Conservation (phyloP, 2,797 vertebrate species). For the Selene dorsalis region DNA sequence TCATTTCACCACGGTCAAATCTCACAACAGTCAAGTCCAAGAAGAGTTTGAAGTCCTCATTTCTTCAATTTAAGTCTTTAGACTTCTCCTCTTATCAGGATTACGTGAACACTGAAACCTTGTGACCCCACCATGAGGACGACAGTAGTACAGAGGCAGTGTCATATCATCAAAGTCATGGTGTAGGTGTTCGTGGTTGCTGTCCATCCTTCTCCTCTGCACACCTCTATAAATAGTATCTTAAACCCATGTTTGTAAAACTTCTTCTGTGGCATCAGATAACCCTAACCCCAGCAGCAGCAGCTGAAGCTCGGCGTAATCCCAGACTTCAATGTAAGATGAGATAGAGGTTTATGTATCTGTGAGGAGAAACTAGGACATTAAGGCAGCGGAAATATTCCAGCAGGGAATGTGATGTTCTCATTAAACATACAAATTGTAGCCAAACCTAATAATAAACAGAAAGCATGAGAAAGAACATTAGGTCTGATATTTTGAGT, state of each 20-base stretch:
- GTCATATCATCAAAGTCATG: slow-evolving; percentile 1
- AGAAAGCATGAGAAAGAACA: neutral
- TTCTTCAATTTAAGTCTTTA: slow-evolving; percentile 28
- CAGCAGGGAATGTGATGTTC: neutral
- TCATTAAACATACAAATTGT: slow-evolving; percentile 3
- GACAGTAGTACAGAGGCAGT: neutral
- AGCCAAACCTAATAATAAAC: neutral
- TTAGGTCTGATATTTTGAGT: neutral
- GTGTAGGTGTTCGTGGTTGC: neutral
- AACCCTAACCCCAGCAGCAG: slow-evolving; percentile 8
- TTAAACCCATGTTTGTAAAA: slow-evolving; percentile 27
- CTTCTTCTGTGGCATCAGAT: slow-evolving; percentile 17
- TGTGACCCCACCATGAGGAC: neutral
- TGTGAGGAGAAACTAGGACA: slow-evolving; percentile 12
- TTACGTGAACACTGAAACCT: neutral
- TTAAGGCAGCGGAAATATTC: neutral
- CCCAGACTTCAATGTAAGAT: neutral
- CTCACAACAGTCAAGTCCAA: neutral
- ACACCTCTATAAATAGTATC: slow-evolving; percentile 29
- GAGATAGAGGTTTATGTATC: slow-evolving; percentile 15
- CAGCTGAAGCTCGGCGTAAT: slow-evolving; percentile 4
- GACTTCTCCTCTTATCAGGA: slow-evolving; percentile 9
- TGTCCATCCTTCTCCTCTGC: slow-evolving; percentile 1
- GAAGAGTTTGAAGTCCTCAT: neutral
- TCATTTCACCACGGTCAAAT: neutral